Evolutionary conservation across 2,888 invertebrate species (phyloP), one percentile per base, ranked within the genome.

Genomic region (Spisula subtruncata): DNA sequence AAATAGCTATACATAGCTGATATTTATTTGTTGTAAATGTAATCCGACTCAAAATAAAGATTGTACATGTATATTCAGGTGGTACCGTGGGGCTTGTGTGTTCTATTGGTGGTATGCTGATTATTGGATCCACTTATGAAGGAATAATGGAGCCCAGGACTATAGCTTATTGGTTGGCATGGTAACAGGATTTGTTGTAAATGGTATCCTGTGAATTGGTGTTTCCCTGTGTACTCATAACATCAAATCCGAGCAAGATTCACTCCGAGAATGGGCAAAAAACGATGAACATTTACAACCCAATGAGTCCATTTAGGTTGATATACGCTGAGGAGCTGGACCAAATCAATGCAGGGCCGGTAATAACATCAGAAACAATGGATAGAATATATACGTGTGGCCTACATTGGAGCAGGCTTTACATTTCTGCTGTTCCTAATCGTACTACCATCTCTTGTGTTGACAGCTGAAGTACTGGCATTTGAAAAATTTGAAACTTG

Each of bases 281-380:
- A 82, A 93, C 94, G 0, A 92, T 95, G 0, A 94, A 94, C 75
- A 95, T 95, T 51, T 94, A 95, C 85, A 95, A 95, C 85, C 95
- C 95, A 0, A 90, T 95, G 14, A 93, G 91, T 82, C 94, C 95
- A 2, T 95, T 94, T 93, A 89, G 89, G 14, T 89, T 93, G 14
- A 83, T 91, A 0, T 94, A 94, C 83, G 88, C 92, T 80, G 94
- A 95, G 82, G 95, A 95, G 86, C 89, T 95, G 14, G 91, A 93
- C 14, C n/a, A 90, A 29, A 89, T 92, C 75, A 79, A 86, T 60
- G 90, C 89, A 10, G 91, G 89, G 20, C 83, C 83, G 4, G 48
- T 88, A 12, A 90, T 93, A 20, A 93, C 92, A 0, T 87, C 91
- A 6, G 85, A 84, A 5, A 87, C 86, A 14, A 93, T 93, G 93